Evolutionary conservation across 23 tunicate genomes (phyloP).

Genomic region (Phallusia fumigata): DNA sequence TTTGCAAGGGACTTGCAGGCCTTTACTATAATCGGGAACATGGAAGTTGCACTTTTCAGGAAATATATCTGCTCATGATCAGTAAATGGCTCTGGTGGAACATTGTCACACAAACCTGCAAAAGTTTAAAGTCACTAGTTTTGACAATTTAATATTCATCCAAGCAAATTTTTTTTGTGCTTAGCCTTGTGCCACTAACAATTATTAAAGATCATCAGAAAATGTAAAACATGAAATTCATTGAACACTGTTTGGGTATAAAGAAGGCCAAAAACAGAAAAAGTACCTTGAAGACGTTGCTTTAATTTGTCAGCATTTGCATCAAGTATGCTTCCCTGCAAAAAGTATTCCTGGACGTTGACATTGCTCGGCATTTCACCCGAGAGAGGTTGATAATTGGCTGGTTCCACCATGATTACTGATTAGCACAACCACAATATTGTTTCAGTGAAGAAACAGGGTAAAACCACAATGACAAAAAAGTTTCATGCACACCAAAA

Average conservation of each 20-base stretch:
- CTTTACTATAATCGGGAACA: conserved; percentile 52
- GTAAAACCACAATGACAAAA: too few species aligned
- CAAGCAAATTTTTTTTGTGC: too few species aligned
- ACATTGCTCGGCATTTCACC: conserved; percentile 37
- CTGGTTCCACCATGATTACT: conserved; percentile 57
- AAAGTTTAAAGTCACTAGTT: too few species aligned
- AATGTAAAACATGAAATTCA: too few species aligned
- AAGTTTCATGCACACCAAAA: too few species aligned
- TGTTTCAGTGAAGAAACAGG: too few species aligned
- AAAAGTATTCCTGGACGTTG: conserved; percentile 79
- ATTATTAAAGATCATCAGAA: too few species aligned
- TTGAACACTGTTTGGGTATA: not conserved
- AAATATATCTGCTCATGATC: conserved; percentile 71
- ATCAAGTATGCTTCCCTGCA: conserved; percentile 83
- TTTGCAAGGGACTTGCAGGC: conserved; percentile 63
- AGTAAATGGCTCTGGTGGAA: conserved; percentile 50
- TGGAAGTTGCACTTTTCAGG: conserved; percentile 25
- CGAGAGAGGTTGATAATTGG: conserved; percentile 77
- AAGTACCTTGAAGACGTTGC: conserved; percentile 71
- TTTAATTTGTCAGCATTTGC: conserved; percentile 35
- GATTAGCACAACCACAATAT: too few species aligned
- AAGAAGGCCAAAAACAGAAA: not conserved
- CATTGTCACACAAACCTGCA: conserved; percentile 78
- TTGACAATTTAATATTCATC: too few species aligned
- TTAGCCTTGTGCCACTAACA: too few species aligned